Evolutionary conservation across 2,888 invertebrate species (phyloP), one percentile per base, ranked within the genome.

Genomic region (Achlya flavicornis): DNA sequence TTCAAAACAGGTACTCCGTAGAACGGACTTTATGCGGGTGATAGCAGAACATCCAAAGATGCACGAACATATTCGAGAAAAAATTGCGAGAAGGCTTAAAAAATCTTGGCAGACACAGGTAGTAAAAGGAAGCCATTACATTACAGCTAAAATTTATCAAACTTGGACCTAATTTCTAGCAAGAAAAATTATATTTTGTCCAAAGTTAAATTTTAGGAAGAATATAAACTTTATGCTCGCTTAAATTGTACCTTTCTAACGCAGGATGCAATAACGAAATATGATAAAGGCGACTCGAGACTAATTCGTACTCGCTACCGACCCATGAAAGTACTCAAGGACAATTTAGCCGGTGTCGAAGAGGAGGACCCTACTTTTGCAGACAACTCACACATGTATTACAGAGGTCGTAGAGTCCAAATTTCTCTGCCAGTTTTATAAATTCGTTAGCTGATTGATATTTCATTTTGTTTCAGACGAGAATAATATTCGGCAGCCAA

Each of bases 261-360:
- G 72, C 72, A 93, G 93, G 81, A 83, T 74, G 89, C 89, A 64
- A 93, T 93, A 77, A 81, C 78, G 69, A 83, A 82, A 67, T 88
- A 92, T 75, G 92, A 93, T 75, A 85, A 81, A 76, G 84, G 82
- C 63, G 92, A 93, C 81, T 91, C 88, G 58, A 85, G 93, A 73
- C 80, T 92, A 74, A 87, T 93, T 75, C 88, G 92, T 65, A 92
- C 91, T 64, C 88, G 89, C 60, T 93, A 93, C 73, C 84, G 93
- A 71, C 92, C 93, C 62, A 92, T 93, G 92, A 92, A 91, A 81
- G 84, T 92, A 61, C 86, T 93, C 62, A 93, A 93, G 82, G 89
- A 92, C 75, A 84, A 88, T 77, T 85, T 93, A 72, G 80, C 85
- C 11, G 91, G 89, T 32, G 78, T 86, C 16, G 88, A 90, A 69